Evolutionary conservation across 1,140 invertebrate species (phyloP), one percentile per base, ranked within the genome.

Genomic region (Macrobrachium nipponense): DNA sequence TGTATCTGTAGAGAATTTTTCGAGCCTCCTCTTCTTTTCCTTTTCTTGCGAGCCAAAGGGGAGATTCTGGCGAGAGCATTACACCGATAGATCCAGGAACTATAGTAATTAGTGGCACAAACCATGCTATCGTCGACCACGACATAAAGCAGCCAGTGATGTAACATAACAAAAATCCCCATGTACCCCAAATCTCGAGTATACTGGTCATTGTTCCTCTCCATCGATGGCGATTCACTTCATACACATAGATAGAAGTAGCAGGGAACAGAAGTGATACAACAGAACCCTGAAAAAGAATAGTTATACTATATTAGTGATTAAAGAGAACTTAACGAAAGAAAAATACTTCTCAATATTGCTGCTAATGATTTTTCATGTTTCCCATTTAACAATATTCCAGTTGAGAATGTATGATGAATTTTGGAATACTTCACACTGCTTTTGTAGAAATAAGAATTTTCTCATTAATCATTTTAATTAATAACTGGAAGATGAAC

Each of bases 21-120:
- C 51, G 14, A 14, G 75, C 75, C 51, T 77, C 75, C 18, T 77
- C 27, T n/a, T 77, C 51, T 20, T 23, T 60, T 20, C 75, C 75
- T 20, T 59, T 77, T 58, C 58, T 77, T 3, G n/a, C 58, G 0
- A 77, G 51, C 75, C 75, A 77, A 2, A 61, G 15, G 8, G 75
- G 75, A 27, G 75, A 77, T 58, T 77, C 75, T 58, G n/a, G 75
- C 3, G 51, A 58, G 17, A 60, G 11, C n/a, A 77, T 14, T 3
- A 77, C n/a, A 3, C 75, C 75, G 14, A 44, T 5, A 58, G 20
- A 59, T 18, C 44, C 75, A 2, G 75, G 75, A 10, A 77, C 5
- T 43, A 59, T 23, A 10, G 58, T 23, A 60, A 17, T 18, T 17
- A 60, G 44, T 11, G 75, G 75, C 58, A 77, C 44, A 60, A 77